Evolutionary conservation across 2,888 invertebrate species (phyloP).

Genomic region (Cephus rjabovi): DNA sequence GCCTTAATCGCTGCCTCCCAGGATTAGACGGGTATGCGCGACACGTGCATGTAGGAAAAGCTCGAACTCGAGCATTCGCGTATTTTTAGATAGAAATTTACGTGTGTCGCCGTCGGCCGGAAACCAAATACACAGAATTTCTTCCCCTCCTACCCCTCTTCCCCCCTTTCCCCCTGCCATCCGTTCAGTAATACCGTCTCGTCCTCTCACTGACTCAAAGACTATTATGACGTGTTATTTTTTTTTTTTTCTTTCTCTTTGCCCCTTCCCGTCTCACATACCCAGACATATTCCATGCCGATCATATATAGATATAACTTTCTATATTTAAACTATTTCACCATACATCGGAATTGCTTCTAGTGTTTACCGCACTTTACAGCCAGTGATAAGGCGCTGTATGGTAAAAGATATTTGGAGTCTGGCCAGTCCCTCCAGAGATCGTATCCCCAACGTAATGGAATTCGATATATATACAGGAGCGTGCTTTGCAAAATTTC

Average conservation of each 20-base stretch:
- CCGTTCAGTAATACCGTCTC: background rate
- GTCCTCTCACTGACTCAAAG: background rate
- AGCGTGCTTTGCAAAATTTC: background rate
- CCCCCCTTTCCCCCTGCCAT: conserved; percentile 2
- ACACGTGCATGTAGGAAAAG: conserved; percentile 16
- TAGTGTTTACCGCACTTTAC: conserved; percentile 16
- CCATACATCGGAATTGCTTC: background rate
- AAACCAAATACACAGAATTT: conserved; percentile 29
- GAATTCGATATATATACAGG: background rate
- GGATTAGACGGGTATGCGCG: conserved; percentile 7
- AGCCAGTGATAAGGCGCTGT: conserved; percentile 39
- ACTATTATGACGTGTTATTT: background rate
- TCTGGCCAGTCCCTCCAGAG: conserved; percentile 40
- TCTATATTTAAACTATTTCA: background rate
- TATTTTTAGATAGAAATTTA: conserved; percentile 20
- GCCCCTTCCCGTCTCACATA: background rate
- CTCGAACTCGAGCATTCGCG: conserved; percentile 19
- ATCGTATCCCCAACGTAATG: background rate
- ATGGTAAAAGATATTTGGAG: conserved; percentile 61
- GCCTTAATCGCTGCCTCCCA: background rate
- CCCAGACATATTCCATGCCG: background rate
- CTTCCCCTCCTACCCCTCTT: conserved; percentile 21
- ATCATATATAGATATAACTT: background rate
- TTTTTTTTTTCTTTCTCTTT: background rate
- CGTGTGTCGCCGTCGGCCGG: conserved; percentile 21